A percentile compares a stretch with the other conserved stretches of the same genome.
Conservation (phyloP, 2,888 invertebrate species). For the Gerosis bhagava region DNA sequence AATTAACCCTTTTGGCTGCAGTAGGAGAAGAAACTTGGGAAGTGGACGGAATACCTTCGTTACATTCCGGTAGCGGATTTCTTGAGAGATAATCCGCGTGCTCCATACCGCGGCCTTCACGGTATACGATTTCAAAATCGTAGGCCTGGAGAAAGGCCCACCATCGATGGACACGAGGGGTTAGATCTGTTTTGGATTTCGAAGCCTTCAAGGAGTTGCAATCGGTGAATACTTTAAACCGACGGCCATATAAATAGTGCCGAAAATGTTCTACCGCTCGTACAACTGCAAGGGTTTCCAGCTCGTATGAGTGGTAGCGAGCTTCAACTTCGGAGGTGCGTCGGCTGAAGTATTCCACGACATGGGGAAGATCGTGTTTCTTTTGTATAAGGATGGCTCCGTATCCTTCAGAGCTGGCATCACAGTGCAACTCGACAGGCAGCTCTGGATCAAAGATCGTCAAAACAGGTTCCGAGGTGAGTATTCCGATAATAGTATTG, state of each 20-base stretch:
- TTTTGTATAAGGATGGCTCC: constrained; percentile 29
- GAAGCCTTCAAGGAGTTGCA: constrained; percentile 15
- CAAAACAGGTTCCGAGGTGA: constrained; percentile 21
- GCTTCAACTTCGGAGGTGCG: constrained; percentile 27
- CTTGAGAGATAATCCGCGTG: constrained; percentile 2
- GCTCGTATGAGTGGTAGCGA: constrained; percentile 24
- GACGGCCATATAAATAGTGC: not conserved
- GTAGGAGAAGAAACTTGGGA: not conserved
- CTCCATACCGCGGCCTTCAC: not conserved
- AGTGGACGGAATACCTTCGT: too few relatives aligned
- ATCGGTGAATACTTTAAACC: not conserved
- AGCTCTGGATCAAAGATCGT: constrained; percentile 27
- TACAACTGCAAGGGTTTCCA: constrained; percentile 5
- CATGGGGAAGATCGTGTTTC: constrained; percentile 6
- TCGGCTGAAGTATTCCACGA: constrained; percentile 25
- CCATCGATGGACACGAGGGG: constrained; percentile 5
- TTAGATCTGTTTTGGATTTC: not conserved
- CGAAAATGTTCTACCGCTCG: not conserved
- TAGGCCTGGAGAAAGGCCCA: constrained; percentile 3
- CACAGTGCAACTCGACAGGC: constrained; percentile 25
- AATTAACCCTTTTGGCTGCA: not conserved
- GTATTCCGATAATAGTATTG: not conserved
- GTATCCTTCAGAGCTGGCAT: constrained; percentile 28
- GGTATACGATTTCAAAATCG: not conserved
- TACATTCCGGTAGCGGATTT: constrained; percentile 1